Conservation (phyloP, 2,113 vertebrate species). For the Macrotus californicus region DNA sequence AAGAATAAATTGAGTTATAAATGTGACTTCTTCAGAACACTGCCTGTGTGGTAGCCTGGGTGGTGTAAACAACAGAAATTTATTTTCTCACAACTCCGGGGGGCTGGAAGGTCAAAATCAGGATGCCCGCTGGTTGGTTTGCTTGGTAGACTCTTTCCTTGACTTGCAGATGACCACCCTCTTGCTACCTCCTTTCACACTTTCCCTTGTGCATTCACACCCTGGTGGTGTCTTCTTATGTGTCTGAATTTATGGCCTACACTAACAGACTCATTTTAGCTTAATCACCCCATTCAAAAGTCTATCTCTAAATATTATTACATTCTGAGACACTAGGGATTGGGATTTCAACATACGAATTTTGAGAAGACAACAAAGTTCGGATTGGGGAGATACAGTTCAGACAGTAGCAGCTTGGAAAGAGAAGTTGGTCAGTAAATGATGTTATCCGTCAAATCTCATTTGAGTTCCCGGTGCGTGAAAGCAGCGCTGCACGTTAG, state of each 20-base stretch:
- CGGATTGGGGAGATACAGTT: not conserved
- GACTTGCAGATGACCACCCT: not conserved
- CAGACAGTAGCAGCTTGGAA: not conserved
- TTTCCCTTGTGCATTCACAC: rapidly evolving
- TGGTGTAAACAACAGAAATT: not conserved
- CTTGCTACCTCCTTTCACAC: not conserved
- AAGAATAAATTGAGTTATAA: not conserved
- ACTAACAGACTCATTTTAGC: not conserved
- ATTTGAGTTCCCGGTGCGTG: not conserved
- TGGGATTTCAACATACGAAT: not conserved
- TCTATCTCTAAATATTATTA: not conserved
- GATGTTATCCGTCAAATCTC: not conserved
- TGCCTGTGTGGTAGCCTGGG: not conserved
- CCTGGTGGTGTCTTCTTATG: not conserved
- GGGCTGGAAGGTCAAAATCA: no score
- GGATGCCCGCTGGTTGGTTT: no score
- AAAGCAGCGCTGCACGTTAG: not conserved
- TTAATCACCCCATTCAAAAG: not conserved
- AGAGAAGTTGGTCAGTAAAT: not conserved
- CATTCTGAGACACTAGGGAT: not conserved
- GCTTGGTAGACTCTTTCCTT: no score
- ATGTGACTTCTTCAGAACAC: not conserved
- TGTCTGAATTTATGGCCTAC: no score
- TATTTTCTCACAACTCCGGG: no score
- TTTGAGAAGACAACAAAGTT: not conserved